A percentile compares a stretch with the other conserved stretches of the same genome.
phyloP scores from a whole-genome alignment of 2,797 vertebrate genomes.

The Onychomys leucogaster region DNA sequence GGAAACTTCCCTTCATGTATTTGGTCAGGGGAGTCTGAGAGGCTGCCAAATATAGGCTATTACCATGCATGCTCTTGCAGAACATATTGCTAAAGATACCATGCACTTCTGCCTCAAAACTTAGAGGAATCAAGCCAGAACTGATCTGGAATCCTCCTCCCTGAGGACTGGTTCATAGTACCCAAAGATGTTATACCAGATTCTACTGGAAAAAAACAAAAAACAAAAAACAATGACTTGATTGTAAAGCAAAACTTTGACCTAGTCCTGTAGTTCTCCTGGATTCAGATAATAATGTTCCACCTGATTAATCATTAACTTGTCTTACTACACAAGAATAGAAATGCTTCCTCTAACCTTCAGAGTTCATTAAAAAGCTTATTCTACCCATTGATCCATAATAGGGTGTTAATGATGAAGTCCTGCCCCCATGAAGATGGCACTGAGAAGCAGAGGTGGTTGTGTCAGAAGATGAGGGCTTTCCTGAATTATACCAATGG shows the following conservation, averaged over 20 bases:
- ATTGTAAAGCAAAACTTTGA: neutral
- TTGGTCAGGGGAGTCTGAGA: neutral
- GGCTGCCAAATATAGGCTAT: neutral
- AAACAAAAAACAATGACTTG: neutral
- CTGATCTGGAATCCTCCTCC: neutral
- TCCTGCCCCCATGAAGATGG: neutral
- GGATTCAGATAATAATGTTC: neutral
- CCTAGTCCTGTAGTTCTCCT: neutral
- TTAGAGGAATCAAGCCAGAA: neutral
- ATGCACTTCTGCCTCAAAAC: neutral
- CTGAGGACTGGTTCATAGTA: neutral
- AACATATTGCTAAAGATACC: neutral
- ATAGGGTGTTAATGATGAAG: neutral
- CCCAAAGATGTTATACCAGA: neutral
- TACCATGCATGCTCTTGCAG: neutral
- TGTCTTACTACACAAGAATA: neutral
- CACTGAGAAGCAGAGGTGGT: neutral
- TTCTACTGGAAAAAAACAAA: neutral
- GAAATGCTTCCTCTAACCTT: neutral
- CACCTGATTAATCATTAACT: neutral
- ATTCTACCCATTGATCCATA: neutral
- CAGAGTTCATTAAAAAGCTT: neutral
- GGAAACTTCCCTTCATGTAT: neutral
- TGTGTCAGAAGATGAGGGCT: rapidly evolving
- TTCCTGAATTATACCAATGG: neutral